Evolutionary conservation across 2,888 invertebrate genomes (phyloP).

Genomic region (Gandaritis pyraliata): DNA sequence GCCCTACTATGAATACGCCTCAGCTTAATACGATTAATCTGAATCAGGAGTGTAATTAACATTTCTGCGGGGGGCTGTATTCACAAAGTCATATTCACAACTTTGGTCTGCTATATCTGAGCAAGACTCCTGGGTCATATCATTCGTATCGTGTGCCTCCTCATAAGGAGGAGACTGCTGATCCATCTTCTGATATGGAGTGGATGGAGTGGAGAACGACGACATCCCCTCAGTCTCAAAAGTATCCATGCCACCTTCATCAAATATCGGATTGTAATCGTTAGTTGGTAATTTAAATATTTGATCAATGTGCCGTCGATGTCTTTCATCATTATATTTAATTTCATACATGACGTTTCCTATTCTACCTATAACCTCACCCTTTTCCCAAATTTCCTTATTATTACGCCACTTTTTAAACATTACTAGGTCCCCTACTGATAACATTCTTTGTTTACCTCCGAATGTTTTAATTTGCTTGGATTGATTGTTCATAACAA

Average conservation of each 20-base stretch:
- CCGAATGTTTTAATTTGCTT: neutral
- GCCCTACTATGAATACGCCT: too few species aligned
- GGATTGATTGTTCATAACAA: neutral
- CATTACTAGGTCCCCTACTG: neutral
- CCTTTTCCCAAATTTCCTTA: slow-evolving; percentile 1
- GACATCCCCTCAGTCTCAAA: neutral
- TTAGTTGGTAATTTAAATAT: neutral
- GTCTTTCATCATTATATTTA: neutral
- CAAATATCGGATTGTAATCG: neutral
- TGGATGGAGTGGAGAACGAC: neutral
- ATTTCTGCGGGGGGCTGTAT: neutral
- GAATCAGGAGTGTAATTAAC: neutral
- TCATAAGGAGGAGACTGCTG: neutral
- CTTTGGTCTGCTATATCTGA: neutral
- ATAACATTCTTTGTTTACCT: neutral
- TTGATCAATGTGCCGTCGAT: slow-evolving; percentile 3
- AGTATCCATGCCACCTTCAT: neutral
- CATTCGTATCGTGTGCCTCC: neutral
- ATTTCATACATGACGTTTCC: neutral
- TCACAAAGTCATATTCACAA: neutral
- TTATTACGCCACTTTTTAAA: slow-evolving; percentile 1
- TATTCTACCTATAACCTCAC: neutral
- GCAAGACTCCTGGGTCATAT: neutral
- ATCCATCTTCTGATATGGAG: too few species aligned
- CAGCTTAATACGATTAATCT: neutral